A percentile compares a stretch with the other conserved stretches of the same genome.
These are phyloP conservation scores for Drosophila mercatorum DNA, from an alignment of 2,888 invertebrate species.

Conservation along the genomic window DNA sequence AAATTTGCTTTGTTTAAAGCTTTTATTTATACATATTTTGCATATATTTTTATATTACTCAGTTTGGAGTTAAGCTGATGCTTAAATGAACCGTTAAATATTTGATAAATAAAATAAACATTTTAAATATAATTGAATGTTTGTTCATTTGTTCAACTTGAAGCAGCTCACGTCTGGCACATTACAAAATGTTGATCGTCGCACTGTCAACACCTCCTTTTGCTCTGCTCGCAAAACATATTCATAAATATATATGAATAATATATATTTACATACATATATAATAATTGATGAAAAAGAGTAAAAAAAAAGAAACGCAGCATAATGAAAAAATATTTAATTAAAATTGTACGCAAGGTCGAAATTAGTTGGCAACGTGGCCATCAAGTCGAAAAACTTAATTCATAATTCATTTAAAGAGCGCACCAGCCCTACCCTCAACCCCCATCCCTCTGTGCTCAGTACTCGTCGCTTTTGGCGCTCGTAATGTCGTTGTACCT, in stretches of 20 bases:
- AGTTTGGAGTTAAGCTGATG: neutral
- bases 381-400: constrained; percentile 75
- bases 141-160: neutral
- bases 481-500: constrained; percentile 57
- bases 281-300: constrained; percentile 55
- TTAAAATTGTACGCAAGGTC: constrained; percentile 80
- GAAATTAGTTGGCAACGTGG: constrained; percentile 75
- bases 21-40: too few species aligned
- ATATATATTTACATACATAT: constrained; percentile 8
- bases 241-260: neutral
- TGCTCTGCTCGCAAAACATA: constrained; percentile 5
- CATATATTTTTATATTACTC: too few species aligned
- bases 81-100: neutral
- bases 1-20: too few species aligned
- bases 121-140: neutral
- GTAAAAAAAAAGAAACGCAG: constrained; percentile 16
- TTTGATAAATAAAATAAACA: neutral
- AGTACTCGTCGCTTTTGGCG: neutral
- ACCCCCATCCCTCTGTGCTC: too few species aligned
- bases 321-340: constrained; percentile 58
- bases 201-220: constrained; percentile 66
- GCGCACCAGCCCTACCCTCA: constrained; percentile 31
- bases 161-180: constrained; percentile 44
- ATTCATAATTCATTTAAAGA: constrained; percentile 77
- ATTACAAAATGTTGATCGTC: constrained; percentile 52